These are phyloP conservation scores for Nothobranchius kuhntae DNA, from an alignment of 2,113 vertebrate genomes.

Conservation along the genomic window DNA sequence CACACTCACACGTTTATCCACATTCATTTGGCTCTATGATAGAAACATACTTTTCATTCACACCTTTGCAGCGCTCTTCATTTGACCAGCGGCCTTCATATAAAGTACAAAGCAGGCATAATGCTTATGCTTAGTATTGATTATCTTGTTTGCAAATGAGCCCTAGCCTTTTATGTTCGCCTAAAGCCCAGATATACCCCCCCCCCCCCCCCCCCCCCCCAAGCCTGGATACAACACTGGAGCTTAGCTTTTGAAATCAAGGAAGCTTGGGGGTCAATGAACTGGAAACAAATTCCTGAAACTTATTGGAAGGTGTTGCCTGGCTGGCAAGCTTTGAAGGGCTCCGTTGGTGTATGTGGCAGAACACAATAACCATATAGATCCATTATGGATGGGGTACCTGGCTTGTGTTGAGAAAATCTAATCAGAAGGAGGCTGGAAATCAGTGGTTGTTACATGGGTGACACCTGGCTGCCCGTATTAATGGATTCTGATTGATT, in stretches of 20 bases:
- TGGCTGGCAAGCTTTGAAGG: slow-evolving; percentile 24
- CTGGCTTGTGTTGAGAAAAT: slow-evolving; percentile 50
- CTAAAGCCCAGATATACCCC: slow-evolving; percentile 25
- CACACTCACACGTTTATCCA: not conserved
- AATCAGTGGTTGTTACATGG: slow-evolving; percentile 57
- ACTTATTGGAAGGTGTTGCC: slow-evolving; percentile 12
- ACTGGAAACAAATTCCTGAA: slow-evolving; percentile 33
- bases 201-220: slow-evolving; percentile 10
- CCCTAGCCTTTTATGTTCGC: slow-evolving; percentile 35
- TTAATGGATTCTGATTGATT: slow-evolving; percentile 70
- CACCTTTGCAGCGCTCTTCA: slow-evolving; percentile 39
- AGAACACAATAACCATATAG: slow-evolving; percentile 54
- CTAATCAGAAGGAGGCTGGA: slow-evolving; percentile 61
- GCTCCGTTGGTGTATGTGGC: slow-evolving; percentile 41
- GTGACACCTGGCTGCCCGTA: slow-evolving; percentile 60
- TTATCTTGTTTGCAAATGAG: slow-evolving; percentile 44
- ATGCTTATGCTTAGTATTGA: slow-evolving; percentile 59
- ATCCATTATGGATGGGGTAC: slow-evolving; percentile 50
- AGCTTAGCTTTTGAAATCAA: slow-evolving; percentile 34
- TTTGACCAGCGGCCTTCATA: slow-evolving; percentile 49
- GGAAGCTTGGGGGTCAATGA: slow-evolving; percentile 18
- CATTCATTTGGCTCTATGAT: slow-evolving; percentile 8
- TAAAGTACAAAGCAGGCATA: slow-evolving; percentile 57
- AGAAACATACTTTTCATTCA: slow-evolving; percentile 53
- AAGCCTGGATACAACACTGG: slow-evolving; percentile 19